A percentile compares a stretch with the other conserved stretches of the same genome.
These are phyloP conservation scores for Hypena proboscidalis DNA, from an alignment of 2,888 invertebrate species.

Conservation along the genomic window DNA sequence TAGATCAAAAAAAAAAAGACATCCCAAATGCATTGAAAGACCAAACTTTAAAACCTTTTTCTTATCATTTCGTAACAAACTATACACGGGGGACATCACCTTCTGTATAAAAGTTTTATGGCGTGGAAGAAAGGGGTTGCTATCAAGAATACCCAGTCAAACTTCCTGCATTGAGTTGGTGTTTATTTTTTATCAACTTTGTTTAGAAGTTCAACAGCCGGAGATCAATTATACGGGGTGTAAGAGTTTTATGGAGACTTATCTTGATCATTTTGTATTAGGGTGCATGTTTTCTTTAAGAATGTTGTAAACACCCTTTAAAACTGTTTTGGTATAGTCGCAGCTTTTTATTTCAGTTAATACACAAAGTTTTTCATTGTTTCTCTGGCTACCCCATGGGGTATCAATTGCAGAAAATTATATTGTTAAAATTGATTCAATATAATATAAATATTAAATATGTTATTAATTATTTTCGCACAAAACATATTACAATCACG, in stretches of 20 bases:
- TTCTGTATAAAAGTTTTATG: conserved; percentile 79
- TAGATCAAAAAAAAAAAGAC: no score
- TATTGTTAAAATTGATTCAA: no score
- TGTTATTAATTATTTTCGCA: no score
- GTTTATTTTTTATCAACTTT: conserved; percentile 52
- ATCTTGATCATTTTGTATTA: neutral
- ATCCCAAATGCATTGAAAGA: neutral
- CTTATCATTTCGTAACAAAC: conserved; percentile 73
- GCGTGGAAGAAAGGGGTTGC: conserved; percentile 77
- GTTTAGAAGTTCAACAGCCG: conserved; percentile 29
- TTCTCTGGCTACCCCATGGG: no score
- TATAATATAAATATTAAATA: no score
- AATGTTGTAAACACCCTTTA: neutral
- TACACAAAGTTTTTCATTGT: no score
- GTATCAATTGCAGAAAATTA: no score
- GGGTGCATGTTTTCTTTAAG: neutral
- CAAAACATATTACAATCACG: no score
- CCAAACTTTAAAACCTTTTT: conserved; percentile 39
- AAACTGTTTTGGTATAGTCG: neutral
- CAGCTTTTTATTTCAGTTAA: no score
- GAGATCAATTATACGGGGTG: conserved; percentile 37
- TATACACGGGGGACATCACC: conserved; percentile 74
- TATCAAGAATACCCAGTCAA: conserved; percentile 72
- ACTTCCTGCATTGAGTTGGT: conserved; percentile 70
- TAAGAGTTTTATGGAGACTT: conserved; percentile 25